Percentiles rank a stretch among this genome's conserved stretches.
phyloP scores from a whole-genome alignment of 2,888 invertebrate species.

The Xestoiulus laeticollis region DNA sequence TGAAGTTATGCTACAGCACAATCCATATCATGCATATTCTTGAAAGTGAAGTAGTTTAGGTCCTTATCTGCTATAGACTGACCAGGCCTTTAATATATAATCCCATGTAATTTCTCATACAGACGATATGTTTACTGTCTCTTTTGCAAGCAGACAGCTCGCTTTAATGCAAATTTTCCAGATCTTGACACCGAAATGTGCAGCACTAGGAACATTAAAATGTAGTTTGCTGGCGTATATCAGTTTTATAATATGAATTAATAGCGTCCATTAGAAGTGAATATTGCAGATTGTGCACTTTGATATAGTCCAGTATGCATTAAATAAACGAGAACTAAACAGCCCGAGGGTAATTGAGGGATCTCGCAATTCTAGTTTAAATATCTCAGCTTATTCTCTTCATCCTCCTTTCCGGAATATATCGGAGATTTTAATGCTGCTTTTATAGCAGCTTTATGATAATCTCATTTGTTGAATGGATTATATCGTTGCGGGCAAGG shows the following conservation, averaged over 20 bases:
- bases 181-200: constrained; percentile 13
- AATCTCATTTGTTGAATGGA: constrained; percentile 36
- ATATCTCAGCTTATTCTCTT: background rate
- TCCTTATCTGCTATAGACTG: background rate
- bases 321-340: background rate
- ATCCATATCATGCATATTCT: too few species aligned
- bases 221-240: background rate
- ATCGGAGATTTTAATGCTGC: constrained; percentile 17
- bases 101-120: background rate
- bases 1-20: too few species aligned
- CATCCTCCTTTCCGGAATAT: background rate
- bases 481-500: background rate
- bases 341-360: background rate
- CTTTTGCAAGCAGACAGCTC: background rate
- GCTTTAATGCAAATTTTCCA: constrained; percentile 18
- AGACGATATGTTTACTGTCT: background rate
- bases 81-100: background rate
- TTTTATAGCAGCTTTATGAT: constrained; percentile 4
- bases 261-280: constrained; percentile 34
- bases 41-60: background rate
- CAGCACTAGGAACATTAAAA: background rate
- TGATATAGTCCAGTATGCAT: background rate
- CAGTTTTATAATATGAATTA: constrained; percentile 35
- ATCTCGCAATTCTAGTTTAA: background rate
- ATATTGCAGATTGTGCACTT: constrained; percentile 40